Conservation (phyloP, 92 coral and sea anemone genomes). For the Meandrina meandrites region DNA sequence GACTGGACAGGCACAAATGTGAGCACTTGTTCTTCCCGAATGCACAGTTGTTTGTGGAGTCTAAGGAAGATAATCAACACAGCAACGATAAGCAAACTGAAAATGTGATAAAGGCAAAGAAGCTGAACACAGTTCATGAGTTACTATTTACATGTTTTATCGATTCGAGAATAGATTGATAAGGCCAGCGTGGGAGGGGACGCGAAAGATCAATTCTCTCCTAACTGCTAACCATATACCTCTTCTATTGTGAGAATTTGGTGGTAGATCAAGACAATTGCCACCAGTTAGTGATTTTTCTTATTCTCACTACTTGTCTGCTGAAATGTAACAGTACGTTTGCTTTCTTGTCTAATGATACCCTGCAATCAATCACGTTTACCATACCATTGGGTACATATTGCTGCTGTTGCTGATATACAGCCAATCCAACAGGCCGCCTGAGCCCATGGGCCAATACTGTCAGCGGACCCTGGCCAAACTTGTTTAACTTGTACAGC, state of each 20-base stretch:
- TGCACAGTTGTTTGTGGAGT: slow-evolving; percentile 40
- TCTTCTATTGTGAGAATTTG: background rate
- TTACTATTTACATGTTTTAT: no score
- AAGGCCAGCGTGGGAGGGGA: no score
- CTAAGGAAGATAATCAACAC: background rate
- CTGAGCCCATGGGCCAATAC: slow-evolving; percentile 57
- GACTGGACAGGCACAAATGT: slow-evolving; percentile 73
- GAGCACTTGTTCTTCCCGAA: slow-evolving; percentile 64
- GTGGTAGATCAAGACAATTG: background rate
- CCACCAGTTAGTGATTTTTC: background rate
- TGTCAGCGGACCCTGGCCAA: slow-evolving; percentile 69
- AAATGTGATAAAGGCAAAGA: background rate
- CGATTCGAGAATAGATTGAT: no score
- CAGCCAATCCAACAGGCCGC: slow-evolving; percentile 70
- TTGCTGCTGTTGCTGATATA: slow-evolving; percentile 80
- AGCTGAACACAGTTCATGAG: background rate
- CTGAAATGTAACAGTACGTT: no score
- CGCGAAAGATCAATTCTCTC: no score
- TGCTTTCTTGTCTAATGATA: background rate
- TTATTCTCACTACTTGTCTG: background rate
- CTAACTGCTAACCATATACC: no score
- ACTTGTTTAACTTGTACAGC: slow-evolving; percentile 74
- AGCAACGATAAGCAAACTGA: background rate
- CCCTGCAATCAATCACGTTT: background rate
- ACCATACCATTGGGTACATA: slow-evolving; percentile 48